Conservation (phyloP, 2,113 vertebrate species). For the Falcunculus frontatus region DNA sequence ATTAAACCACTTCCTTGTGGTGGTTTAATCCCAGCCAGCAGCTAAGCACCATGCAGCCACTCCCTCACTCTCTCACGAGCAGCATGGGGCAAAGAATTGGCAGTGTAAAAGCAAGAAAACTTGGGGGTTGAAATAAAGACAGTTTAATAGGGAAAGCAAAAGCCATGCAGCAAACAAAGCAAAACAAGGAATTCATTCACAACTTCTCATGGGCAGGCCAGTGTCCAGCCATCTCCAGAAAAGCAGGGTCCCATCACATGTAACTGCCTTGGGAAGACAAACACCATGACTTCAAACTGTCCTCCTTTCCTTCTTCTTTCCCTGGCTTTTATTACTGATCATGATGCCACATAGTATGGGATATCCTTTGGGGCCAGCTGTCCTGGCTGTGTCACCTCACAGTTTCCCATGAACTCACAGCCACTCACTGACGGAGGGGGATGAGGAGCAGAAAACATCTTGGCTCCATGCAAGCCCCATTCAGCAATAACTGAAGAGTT, state of each 20-base stretch:
- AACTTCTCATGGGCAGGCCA: neutral
- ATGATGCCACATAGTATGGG: neutral
- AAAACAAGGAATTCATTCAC: neutral
- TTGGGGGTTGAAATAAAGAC: neutral
- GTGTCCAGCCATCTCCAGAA: neutral
- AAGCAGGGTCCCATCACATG: rapidly evolving
- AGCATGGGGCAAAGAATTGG: neutral
- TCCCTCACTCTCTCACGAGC: neutral
- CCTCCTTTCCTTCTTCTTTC: neutral
- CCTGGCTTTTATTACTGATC: neutral
- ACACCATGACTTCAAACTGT: neutral
- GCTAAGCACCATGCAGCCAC: neutral
- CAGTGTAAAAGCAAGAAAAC: neutral
- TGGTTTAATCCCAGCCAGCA: neutral
- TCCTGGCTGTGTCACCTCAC: neutral
- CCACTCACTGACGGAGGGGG: neutral
- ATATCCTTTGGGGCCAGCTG: neutral
- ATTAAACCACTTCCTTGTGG: neutral
- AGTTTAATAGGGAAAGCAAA: neutral
- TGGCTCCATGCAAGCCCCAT: neutral
- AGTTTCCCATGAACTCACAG: neutral
- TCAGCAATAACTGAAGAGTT: neutral
- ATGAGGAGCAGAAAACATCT: neutral
- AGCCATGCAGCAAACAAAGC: neutral
- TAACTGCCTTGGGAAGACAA: neutral